Percentiles rank a stretch among this genome's conserved stretches.
Conservation (phyloP, 2,113 vertebrate genomes). For the Salvelinus namaycush region DNA sequence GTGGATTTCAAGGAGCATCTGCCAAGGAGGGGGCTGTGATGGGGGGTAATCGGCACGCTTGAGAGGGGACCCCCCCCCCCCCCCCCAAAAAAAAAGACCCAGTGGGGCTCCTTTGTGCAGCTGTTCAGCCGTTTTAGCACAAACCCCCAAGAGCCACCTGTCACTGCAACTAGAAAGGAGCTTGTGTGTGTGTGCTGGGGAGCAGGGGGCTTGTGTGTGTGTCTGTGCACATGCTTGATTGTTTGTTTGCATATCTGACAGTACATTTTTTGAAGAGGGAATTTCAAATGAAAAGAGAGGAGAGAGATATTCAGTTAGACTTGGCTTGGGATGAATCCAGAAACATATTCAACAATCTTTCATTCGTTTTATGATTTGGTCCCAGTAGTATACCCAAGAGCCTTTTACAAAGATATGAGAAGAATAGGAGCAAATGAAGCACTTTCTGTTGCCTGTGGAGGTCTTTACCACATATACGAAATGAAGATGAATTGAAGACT, state of each 20-base stretch:
- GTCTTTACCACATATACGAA: too few species aligned
- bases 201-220: neutral
- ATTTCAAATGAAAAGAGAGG: neutral
- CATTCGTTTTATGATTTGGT: too few species aligned
- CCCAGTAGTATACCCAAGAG: too few species aligned
- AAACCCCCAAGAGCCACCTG: conserved; percentile 75
- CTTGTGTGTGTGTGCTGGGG: neutral
- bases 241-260: neutral
- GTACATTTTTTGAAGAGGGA: neutral
- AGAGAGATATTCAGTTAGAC: neutral
- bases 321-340: too few species aligned
- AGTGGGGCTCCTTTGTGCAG: conserved; percentile 75
- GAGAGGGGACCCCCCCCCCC: conserved; percentile 56
- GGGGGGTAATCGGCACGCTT: conserved; percentile 64
- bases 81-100: conserved; percentile 39
- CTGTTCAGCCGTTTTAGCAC: conserved; percentile 68
- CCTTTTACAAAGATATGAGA: too few species aligned
- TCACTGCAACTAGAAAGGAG: conserved; percentile 70
- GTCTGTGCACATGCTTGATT: neutral
- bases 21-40: conserved; percentile 57
- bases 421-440: too few species aligned
- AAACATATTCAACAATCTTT: too few species aligned
- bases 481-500: too few species aligned
- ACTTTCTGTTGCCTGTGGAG: too few species aligned
- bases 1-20: conserved; percentile 68